These are phyloP conservation scores for Vicugna pacos DNA, from an alignment of 2,113 vertebrate species.

Conservation along the genomic window DNA sequence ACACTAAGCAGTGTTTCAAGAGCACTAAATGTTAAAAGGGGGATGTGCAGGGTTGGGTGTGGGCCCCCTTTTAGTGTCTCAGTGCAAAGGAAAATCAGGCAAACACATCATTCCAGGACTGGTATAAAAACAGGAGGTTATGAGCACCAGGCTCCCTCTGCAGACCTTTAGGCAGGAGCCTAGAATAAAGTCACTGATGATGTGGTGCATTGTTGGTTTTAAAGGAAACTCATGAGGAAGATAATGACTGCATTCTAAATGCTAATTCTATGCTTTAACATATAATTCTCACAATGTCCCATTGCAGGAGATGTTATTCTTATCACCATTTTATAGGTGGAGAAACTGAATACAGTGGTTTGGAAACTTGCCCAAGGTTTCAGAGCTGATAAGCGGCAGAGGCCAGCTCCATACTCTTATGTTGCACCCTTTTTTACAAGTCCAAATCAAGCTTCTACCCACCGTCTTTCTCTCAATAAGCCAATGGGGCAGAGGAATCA, in stretches of 20 bases:
- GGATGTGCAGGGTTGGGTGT: too few relatives aligned
- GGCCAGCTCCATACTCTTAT: too few relatives aligned
- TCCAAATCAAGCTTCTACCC: not conserved
- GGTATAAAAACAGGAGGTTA: not conserved
- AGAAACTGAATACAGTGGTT: too few relatives aligned
- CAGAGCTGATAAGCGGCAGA: too few relatives aligned
- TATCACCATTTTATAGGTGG: not conserved
- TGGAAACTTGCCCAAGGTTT: too few relatives aligned
- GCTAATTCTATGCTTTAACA: not conserved
- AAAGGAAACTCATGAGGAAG: not conserved
- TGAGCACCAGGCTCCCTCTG: not conserved
- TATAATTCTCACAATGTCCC: not conserved
- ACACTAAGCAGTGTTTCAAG: not conserved
- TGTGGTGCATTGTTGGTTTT: not conserved
- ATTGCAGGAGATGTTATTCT: not conserved
- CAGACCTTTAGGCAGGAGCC: not conserved
- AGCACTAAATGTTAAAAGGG: not conserved
- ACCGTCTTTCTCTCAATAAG: not conserved
- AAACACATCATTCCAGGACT: not conserved
- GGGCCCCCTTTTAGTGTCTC: too few relatives aligned
- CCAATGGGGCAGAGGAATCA: not conserved
- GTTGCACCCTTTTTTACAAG: too few relatives aligned
- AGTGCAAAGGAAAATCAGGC: not conserved
- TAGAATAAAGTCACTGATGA: not conserved
- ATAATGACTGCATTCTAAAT: not conserved